Evolutionary conservation across 2,797 vertebrate species (phyloP).

Genomic region (Malurus splendens): DNA sequence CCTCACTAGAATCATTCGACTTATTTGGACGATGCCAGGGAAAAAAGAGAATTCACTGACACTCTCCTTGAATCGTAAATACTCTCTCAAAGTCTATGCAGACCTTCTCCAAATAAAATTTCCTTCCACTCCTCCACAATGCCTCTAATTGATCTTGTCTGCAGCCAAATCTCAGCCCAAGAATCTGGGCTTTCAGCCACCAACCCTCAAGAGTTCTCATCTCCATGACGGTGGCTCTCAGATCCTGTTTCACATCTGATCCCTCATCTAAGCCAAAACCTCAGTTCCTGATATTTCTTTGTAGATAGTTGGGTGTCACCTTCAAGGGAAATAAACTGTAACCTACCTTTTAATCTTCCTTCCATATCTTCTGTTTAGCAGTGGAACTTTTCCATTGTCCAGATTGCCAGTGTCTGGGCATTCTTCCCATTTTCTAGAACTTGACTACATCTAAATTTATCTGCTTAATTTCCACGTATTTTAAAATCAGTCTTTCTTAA

Average conservation of each 20-base stretch:
- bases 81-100: accelerated
- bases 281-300: not conserved
- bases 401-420: not conserved
- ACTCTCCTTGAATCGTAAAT: not conserved
- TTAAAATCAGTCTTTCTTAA: not conserved
- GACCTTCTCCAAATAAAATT: not conserved
- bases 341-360: not conserved
- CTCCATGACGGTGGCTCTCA: not conserved
- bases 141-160: not conserved
- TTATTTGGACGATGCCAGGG: not conserved
- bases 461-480: not conserved
- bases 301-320: not conserved
- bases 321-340: not conserved
- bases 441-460: not conserved
- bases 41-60: not conserved
- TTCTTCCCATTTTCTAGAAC: not conserved
- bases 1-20: not conserved
- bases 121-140: not conserved
- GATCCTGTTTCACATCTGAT: not conserved
- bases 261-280: not conserved
- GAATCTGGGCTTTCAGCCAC: not conserved
- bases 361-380: not conserved
- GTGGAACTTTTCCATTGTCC: not conserved
- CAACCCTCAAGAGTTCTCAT: not conserved
- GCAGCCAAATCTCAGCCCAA: not conserved